These are phyloP conservation scores for Pygmarrhopalites habei DNA, from an alignment of 1,140 invertebrate genomes.

Conservation along the genomic window DNA sequence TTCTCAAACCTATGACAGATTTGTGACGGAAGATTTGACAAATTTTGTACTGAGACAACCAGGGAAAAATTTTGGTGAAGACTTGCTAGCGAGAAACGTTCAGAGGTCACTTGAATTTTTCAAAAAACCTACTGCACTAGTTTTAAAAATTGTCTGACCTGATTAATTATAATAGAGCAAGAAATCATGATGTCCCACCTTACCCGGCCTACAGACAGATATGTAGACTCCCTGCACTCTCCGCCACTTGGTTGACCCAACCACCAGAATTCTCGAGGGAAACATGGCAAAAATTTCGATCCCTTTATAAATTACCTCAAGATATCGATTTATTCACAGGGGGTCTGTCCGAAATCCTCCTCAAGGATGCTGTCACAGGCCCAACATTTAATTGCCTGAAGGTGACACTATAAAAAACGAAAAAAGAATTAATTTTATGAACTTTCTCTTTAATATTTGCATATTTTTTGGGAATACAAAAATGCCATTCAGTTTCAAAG, in stretches of 20 bases:
- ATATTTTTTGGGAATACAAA: slow-evolving; percentile 32
- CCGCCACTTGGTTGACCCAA: slow-evolving; percentile 66
- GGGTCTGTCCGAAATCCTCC: slow-evolving; percentile 49
- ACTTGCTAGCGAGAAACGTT: slow-evolving; percentile 35
- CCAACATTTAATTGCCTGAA: slow-evolving; percentile 51
- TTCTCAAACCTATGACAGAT: slow-evolving; percentile 30
- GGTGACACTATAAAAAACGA: not conserved
- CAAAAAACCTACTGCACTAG: too few relatives aligned
- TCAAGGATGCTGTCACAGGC: slow-evolving; percentile 46
- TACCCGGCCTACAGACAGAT: slow-evolving; percentile 55
- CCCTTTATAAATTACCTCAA: slow-evolving; percentile 48
- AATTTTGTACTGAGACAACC: slow-evolving; percentile 27
- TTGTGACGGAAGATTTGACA: slow-evolving; percentile 33
- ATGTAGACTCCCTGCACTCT: slow-evolving; percentile 52
- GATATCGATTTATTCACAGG: slow-evolving; percentile 55
- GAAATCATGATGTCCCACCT: slow-evolving; percentile 56
- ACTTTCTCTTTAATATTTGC: slow-evolving; percentile 41
- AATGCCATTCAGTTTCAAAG: slow-evolving; percentile 42
- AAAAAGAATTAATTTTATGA: not conserved
- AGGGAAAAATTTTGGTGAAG: slow-evolving; percentile 28
- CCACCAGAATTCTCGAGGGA: slow-evolving; percentile 48
- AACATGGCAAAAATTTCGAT: slow-evolving; percentile 44
- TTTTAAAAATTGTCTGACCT: too few relatives aligned
- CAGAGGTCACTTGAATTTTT: too few relatives aligned
- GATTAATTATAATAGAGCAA: slow-evolving; percentile 64